These are phyloP conservation scores for Drosophila baimaii DNA, from an alignment of 1,140 invertebrate species.

Conservation along the genomic window DNA sequence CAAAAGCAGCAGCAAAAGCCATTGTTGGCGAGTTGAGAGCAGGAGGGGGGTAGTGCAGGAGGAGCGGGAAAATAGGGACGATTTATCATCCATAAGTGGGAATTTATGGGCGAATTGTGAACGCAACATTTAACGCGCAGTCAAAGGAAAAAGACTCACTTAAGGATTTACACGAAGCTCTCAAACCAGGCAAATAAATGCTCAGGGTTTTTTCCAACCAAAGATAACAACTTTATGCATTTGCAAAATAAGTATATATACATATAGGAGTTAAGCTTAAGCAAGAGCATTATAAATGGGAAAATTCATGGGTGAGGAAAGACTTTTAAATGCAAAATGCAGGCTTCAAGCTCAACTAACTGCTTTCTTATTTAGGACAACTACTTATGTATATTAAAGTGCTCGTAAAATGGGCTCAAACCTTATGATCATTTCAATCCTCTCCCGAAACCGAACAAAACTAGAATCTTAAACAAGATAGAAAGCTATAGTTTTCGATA, in stretches of 20 bases:
- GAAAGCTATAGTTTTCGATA: too few species aligned
- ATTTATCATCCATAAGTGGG: slow-evolving; percentile 80
- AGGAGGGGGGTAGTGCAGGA: not conserved
- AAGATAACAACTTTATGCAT: slow-evolving; percentile 25
- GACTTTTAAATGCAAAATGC: not conserved
- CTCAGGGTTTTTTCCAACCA: not conserved
- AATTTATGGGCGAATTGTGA: slow-evolving; percentile 84
- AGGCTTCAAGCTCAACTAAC: too few species aligned
- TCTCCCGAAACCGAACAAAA: too few species aligned
- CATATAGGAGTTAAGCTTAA: not conserved
- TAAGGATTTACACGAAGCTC: slow-evolving; percentile 21
- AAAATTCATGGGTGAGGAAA: not conserved
- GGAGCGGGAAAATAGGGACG: slow-evolving; percentile 34
- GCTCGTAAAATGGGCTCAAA: too few species aligned
- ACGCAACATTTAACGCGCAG: slow-evolving; percentile 77
- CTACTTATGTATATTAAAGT: too few species aligned
- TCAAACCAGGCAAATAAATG: not conserved
- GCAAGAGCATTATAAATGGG: not conserved
- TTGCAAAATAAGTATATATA: not conserved
- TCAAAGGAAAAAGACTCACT: slow-evolving; percentile 45
- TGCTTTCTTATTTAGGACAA: too few species aligned
- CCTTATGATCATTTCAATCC: too few species aligned
- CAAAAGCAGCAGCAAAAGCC: slow-evolving; percentile 17
- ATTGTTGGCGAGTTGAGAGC: slow-evolving; percentile 5
- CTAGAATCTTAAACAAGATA: too few species aligned